Conservation (phyloP, 2,888 invertebrate genomes). For the Drosophila maculinotata region DNA sequence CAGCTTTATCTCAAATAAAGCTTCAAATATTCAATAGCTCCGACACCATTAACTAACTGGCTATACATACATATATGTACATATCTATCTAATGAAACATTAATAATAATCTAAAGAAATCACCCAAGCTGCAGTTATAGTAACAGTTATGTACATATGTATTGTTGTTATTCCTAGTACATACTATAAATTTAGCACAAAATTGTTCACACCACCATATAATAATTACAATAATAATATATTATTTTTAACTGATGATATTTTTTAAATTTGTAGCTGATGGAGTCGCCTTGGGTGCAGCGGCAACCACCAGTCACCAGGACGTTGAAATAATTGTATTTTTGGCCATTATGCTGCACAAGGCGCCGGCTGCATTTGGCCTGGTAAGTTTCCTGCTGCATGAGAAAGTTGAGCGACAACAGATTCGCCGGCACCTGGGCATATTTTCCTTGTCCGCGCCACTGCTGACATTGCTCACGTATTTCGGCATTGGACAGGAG, state of each 20-base stretch:
- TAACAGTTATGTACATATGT: too few species aligned
- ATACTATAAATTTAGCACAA: too few species aligned
- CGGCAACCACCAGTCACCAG: slow-evolving; percentile 97
- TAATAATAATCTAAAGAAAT: too few species aligned
- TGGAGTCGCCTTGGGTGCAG: slow-evolving; percentile 98
- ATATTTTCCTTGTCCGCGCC: slow-evolving; percentile 98
- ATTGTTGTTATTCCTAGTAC: too few species aligned
- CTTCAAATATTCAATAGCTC: too few species aligned
- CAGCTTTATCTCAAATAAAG: too few species aligned
- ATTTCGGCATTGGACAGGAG: slow-evolving; percentile 96
- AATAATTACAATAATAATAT: too few species aligned
- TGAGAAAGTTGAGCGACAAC: slow-evolving; percentile 94
- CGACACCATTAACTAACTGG: too few species aligned
- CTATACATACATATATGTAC: too few species aligned
- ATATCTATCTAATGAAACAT: too few species aligned
- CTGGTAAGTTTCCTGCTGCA: slow-evolving; percentile 98
- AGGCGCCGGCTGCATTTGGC: slow-evolving; percentile 99
- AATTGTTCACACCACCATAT: too few species aligned
- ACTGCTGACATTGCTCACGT: slow-evolving; percentile 94
- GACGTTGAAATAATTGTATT: slow-evolving; percentile 99
- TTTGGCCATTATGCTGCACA: slow-evolving; percentile 99
- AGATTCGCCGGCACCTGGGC: slow-evolving; percentile 94
- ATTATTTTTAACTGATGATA: background rate
- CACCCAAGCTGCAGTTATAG: too few species aligned
- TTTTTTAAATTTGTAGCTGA: slow-evolving; percentile 88